These are phyloP conservation scores for Montipora foliosa DNA, from an alignment of 64 coral and sea anemone genomes.

Conservation along the genomic window DNA sequence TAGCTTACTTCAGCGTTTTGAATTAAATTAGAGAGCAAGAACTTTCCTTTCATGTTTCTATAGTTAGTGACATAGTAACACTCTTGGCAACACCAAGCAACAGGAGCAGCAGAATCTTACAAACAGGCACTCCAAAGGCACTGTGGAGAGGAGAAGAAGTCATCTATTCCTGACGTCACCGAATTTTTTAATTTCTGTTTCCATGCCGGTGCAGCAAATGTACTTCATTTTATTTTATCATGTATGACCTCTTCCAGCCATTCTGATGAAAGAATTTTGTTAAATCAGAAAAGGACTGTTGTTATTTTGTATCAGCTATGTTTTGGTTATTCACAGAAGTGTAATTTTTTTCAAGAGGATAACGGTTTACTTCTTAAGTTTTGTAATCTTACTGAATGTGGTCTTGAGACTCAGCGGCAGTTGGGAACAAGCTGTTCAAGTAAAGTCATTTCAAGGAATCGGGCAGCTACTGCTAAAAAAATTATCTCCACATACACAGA, in stretches of 20 bases:
- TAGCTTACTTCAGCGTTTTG: too few relatives aligned
- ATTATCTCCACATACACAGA: background rate
- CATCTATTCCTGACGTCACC: background rate
- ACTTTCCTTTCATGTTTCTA: too few relatives aligned
- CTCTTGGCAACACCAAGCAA: too few relatives aligned
- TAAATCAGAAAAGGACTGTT: constrained; percentile 3
- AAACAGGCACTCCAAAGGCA: too few relatives aligned
- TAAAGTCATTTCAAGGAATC: background rate
- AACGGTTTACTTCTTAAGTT: background rate
- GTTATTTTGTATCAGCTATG: constrained; percentile 48
- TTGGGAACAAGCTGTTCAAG: background rate
- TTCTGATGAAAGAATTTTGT: background rate
- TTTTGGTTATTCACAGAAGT: constrained; percentile 20
- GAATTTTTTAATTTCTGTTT: background rate
- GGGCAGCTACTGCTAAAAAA: background rate
- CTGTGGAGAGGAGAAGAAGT: too few relatives aligned
- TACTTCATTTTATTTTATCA: constrained; percentile 40
- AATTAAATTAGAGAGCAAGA: too few relatives aligned
- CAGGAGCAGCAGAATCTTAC: too few relatives aligned
- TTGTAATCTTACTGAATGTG: background rate
- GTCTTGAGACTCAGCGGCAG: background rate
- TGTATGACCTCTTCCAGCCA: constrained; percentile 16
- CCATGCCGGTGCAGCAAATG: constrained; percentile 17
- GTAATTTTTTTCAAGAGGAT: background rate
- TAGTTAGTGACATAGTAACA: too few relatives aligned